These are phyloP conservation scores for Drosophila baimaii DNA, from an alignment of 1,140 invertebrate genomes.

Conservation along the genomic window DNA sequence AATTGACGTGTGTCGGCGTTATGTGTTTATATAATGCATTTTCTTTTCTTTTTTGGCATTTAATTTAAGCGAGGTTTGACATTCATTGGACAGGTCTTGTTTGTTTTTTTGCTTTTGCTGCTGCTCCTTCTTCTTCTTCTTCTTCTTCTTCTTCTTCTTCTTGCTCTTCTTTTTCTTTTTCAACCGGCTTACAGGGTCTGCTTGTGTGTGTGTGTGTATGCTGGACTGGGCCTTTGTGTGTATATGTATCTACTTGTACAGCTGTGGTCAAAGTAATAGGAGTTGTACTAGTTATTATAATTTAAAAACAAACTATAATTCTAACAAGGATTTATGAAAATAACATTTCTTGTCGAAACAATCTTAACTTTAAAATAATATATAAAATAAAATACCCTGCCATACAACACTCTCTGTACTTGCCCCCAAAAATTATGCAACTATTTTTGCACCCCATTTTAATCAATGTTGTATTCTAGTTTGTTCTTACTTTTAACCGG, in stretches of 20 bases:
- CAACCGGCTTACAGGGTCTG: slow-evolving; percentile 41
- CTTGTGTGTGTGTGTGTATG: neutral
- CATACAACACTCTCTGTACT: no score
- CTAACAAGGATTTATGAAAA: neutral
- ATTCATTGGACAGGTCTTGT: slow-evolving; percentile 13
- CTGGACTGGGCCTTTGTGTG: neutral
- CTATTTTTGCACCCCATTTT: neutral
- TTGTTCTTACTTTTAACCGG: neutral
- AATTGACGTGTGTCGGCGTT: slow-evolving; percentile 7
- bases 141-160: slow-evolving; percentile 3
- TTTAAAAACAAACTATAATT: neutral
- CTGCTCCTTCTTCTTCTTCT: slow-evolving; percentile 14
- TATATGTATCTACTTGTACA: slow-evolving; percentile 10
- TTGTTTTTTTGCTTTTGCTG: slow-evolving; percentile 35
- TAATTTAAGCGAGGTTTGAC: slow-evolving; percentile 40
- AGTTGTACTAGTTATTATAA: no score
- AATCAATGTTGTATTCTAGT: neutral
- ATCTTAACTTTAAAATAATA: no score
- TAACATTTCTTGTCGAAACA: no score
- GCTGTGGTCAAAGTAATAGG: neutral
- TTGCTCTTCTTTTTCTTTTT: slow-evolving; percentile 34
- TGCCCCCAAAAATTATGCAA: neutral
- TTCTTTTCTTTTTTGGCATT: slow-evolving; percentile 20
- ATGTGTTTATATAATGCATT: slow-evolving; percentile 39
- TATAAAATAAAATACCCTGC: no score